A percentile compares a stretch with the other conserved stretches of the same genome.
These are phyloP conservation scores for Microtus pennsylvanicus DNA, from an alignment of 2,113 vertebrate species.

Conservation along the genomic window DNA sequence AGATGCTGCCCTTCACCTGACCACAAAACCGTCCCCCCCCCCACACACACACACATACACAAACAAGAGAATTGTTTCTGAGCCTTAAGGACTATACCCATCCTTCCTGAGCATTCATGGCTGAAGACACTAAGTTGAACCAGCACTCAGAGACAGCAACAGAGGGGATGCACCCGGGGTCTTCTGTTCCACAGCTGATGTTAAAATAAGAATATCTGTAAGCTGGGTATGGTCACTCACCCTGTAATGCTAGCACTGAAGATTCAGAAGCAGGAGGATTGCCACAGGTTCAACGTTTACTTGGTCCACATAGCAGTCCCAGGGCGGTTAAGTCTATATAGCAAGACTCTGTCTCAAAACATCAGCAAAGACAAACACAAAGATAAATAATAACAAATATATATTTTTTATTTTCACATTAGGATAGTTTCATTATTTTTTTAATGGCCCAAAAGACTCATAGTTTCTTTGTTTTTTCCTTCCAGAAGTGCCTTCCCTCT, in stretches of 20 bases:
- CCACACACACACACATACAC: too few species aligned
- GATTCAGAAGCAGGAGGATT: not conserved
- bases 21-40: not conserved
- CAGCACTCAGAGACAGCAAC: not conserved
- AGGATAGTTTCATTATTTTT: not conserved
- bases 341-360: not conserved
- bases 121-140: not conserved
- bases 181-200: not conserved
- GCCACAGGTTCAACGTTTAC: not conserved
- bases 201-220: constrained; percentile 28
- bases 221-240: not conserved
- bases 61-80: not conserved
- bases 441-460: constrained; percentile 10
- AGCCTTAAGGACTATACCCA: too few species aligned
- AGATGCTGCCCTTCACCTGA: not conserved
- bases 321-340: too few species aligned
- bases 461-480: not conserved
- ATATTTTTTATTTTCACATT: not conserved
- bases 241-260: not conserved
- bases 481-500: not conserved
- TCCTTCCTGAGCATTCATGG: not conserved
- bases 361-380: not conserved
- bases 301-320: not conserved
- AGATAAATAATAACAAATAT: not conserved
- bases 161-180: not conserved